Percentiles rank a stretch among this genome's conserved stretches.
phyloP scores from a whole-genome alignment of 1,140 invertebrate genomes.

The Dendroctonus valens region DNA sequence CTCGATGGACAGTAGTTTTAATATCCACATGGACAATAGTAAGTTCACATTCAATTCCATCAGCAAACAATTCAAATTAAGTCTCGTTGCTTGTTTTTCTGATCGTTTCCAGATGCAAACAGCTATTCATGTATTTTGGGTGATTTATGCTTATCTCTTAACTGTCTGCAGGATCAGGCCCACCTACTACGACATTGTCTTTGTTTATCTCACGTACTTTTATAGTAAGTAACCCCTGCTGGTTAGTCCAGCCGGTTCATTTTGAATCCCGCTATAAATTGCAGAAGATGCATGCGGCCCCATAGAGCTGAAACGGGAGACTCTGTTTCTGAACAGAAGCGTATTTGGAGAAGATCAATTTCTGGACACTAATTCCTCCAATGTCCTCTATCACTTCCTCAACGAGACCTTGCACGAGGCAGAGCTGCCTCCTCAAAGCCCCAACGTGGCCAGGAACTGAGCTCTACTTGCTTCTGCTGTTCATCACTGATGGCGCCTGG shows the following conservation, averaged over 20 bases:
- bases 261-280: neutral
- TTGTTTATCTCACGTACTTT: constrained; percentile 41
- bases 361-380: neutral
- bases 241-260: neutral
- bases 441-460: constrained; percentile 13
- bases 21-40: constrained; percentile 26
- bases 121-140: constrained; percentile 31
- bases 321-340: constrained; percentile 5
- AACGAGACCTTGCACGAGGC: constrained; percentile 22
- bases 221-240: constrained; percentile 35
- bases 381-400: constrained; percentile 9
- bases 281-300: constrained; percentile 23
- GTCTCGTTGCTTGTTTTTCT: neutral
- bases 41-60: constrained; percentile 9
- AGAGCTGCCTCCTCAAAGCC: constrained; percentile 21
- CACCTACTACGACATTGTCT: constrained; percentile 22
- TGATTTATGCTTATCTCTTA: constrained; percentile 26
- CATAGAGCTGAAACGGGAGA: constrained; percentile 7
- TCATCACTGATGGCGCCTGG: constrained; percentile 33
- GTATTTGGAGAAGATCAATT: neutral
- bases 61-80: neutral
- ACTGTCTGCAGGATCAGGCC: constrained; percentile 24
- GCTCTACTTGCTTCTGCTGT: constrained; percentile 28
- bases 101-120: constrained; percentile 38
- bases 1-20: constrained; percentile 1